A percentile compares a stretch with the other conserved stretches of the same genome.
Conservation (phyloP, 2,113 vertebrate species). For the Marmota flaviventris region DNA sequence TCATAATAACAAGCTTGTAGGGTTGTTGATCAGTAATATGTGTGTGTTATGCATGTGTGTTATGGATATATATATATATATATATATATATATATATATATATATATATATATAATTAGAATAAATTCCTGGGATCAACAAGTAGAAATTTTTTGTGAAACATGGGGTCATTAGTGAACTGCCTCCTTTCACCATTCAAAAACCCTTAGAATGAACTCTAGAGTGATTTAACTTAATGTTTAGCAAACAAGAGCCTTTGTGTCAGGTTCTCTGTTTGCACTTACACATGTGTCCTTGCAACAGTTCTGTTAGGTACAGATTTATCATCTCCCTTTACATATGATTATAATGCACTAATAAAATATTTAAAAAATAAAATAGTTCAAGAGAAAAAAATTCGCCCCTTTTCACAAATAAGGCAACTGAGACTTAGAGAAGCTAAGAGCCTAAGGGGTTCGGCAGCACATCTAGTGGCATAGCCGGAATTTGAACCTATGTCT, state of each 20-base stretch:
- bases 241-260: neutral
- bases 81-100: neutral
- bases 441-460: neutral
- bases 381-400: no score
- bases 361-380: no score
- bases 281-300: fast-evolving
- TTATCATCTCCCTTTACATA: no score
- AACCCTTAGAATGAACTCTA: neutral
- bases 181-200: neutral
- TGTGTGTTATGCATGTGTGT: neutral
- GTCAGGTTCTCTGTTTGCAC: fast-evolving
- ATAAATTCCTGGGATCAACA: neutral
- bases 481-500: neutral
- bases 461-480: neutral
- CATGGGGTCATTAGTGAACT: neutral
- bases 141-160: neutral
- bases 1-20: neutral
- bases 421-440: neutral
- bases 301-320: neutral
- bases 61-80: neutral
- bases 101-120: neutral
- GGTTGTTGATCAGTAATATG: neutral
- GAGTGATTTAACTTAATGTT: neutral
- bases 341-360: no score
- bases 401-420: neutral